Base-by-base conservation (phyloP, 2,888 invertebrate species). In the Andrena hattorfiana region DNA sequence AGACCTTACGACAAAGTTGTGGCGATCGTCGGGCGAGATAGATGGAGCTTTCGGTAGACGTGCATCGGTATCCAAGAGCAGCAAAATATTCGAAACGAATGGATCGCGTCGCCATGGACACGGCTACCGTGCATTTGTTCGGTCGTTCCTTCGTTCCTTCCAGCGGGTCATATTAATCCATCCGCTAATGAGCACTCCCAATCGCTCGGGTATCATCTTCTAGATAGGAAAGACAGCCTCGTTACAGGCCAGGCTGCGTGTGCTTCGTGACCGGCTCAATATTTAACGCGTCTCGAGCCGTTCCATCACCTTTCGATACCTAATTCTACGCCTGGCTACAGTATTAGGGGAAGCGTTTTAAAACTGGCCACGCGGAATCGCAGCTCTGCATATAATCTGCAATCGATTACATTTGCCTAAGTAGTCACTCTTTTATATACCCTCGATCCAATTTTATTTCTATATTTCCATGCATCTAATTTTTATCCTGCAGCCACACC, bases 161-260 rank as follows among this genome's bases (percentile, higher is more conserved):
- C 89, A 89, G 87, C 88, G 91, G 90, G 91, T 93, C 92, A 89
- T 93, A 93, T 94, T 93, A 93, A 93, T 93, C 91, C 92, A 77
- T 82, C 8, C 84, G 89, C 93, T 93, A 93, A 93, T 93, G 93
- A 93, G 93, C 90, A 71, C 77, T 80, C 83, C 85, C 81, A 88
- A 89, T 88, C 86, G 83, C 79, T 78, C 60, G 73, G 72, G 82
- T 81, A 87, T 79, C 87, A 51, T 84, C 76, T 66, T 49, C 42
- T 62, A 89, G 89, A 89, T 87, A 87, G 84, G 74, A 77, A 74
- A 84, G 79, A 85, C 83, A 79, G 76, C 81, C 90, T 90, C 90
- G 84, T 88, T 88, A 88, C 84, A 20, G 64, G 62, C 77, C 80
- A 63, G 64, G 76, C 77, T 81, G 81, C 77, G 85, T 80, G 83